phyloP scores from a whole-genome alignment of 2,888 invertebrate genomes.

The Harpalus rufipes region DNA sequence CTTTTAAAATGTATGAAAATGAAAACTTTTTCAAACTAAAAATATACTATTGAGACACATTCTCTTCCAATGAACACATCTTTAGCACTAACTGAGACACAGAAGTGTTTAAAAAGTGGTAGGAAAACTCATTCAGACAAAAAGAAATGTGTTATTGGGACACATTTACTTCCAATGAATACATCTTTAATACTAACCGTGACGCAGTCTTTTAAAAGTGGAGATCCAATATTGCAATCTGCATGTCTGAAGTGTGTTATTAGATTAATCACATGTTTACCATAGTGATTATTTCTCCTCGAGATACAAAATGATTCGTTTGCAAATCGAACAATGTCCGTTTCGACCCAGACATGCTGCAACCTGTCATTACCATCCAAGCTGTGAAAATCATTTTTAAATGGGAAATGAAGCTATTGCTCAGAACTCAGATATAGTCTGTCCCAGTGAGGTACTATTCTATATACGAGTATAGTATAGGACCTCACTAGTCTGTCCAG shows the following conservation, averaged over 20 bases:
- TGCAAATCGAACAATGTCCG: conserved; percentile 67
- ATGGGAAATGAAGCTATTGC: conserved; percentile 63
- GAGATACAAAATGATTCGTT: conserved; percentile 73
- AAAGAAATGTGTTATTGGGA: conserved; percentile 3
- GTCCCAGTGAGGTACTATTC: too few relatives aligned
- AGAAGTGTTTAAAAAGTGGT: too few relatives aligned
- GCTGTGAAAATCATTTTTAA: conserved; percentile 60
- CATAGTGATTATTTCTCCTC: conserved; percentile 74
- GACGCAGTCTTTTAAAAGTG: conserved; percentile 30
- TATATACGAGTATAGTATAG: too few relatives aligned
- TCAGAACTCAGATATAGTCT: background rate
- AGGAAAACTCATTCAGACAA: background rate
- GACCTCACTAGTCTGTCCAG: too few relatives aligned
- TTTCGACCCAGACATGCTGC: conserved; percentile 51
- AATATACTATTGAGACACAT: background rate
- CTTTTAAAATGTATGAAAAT: too few relatives aligned
- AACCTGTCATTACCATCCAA: conserved; percentile 56
- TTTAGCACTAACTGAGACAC: too few relatives aligned
- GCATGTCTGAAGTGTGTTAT: conserved; percentile 72
- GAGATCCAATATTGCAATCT: conserved; percentile 54
- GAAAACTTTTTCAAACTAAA: too few relatives aligned
- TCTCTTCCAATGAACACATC: conserved; percentile 25
- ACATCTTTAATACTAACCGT: background rate
- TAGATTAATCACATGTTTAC: conserved; percentile 74
- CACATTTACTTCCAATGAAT: conserved; percentile 29